Percentiles rank a stretch among this genome's conserved stretches.
Conservation (phyloP, 92 coral and sea anemone genomes). For the Parazoanthus swiftii region DNA sequence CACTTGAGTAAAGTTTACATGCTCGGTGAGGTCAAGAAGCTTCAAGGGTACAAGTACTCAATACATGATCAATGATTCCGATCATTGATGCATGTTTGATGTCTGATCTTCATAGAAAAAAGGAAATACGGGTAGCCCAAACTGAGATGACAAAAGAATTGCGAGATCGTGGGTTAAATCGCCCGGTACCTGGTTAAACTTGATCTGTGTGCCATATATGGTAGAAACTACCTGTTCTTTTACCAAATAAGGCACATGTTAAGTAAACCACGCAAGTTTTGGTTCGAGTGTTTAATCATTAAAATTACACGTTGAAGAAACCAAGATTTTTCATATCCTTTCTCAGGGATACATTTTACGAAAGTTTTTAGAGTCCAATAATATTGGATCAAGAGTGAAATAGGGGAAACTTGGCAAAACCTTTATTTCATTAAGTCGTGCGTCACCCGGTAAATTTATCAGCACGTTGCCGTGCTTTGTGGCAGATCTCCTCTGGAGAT, state of each 20-base stretch:
- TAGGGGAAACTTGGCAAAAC: neutral
- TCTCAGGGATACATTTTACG: conserved; percentile 19
- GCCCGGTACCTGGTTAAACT: conserved; percentile 49
- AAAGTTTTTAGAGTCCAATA: conserved; percentile 7
- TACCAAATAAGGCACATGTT: conserved; percentile 70
- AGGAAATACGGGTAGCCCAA: conserved; percentile 31
- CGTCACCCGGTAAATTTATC: neutral
- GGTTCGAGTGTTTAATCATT: conserved; percentile 76
- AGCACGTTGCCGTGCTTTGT: conserved; percentile 1
- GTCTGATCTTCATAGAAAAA: conserved; percentile 11
- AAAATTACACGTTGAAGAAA: conserved; percentile 75
- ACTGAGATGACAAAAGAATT: conserved; percentile 13
- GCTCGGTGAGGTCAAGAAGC: neutral
- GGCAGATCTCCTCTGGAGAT: conserved; percentile 18
- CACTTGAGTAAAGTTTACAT: conserved; percentile 36
- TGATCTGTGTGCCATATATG: conserved; percentile 73
- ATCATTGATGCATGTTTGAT: conserved; percentile 36
- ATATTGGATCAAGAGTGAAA: conserved; percentile 32
- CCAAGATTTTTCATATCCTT: conserved; percentile 37
- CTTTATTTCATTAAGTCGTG: conserved; percentile 3
- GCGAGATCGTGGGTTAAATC: conserved; percentile 14
- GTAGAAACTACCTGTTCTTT: conserved; percentile 66
- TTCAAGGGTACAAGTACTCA: conserved; percentile 7
- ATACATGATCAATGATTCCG: neutral
- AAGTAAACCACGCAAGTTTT: conserved; percentile 60